Conservation (phyloP, 2,888 invertebrate genomes). For the Dolichomitus sp. region DNA sequence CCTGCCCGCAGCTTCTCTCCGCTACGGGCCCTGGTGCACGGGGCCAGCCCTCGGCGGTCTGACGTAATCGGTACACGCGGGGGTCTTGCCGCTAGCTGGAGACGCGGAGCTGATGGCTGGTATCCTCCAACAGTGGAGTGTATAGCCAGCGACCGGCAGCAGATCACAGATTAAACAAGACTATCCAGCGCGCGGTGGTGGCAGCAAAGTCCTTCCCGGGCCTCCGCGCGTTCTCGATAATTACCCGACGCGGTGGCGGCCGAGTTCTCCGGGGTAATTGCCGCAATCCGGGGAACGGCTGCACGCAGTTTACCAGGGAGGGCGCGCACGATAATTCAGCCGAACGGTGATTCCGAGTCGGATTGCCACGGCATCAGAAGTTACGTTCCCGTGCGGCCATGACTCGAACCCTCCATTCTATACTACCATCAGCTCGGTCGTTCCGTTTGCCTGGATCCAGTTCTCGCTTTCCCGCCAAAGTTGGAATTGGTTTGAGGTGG, state of each 20-base stretch:
- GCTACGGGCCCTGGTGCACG: conserved; percentile 50
- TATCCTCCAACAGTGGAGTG: conserved; percentile 64
- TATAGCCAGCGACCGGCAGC: conserved; percentile 70
- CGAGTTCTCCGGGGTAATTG: conserved; percentile 80
- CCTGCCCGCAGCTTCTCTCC: not conserved
- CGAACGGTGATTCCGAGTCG: conserved; percentile 84
- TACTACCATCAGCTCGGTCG: conserved; percentile 43
- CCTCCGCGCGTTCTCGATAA: conserved; percentile 79
- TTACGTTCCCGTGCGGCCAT: conserved; percentile 75
- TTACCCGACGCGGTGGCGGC: conserved; percentile 77
- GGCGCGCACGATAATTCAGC: conserved; percentile 83
- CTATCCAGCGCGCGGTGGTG: conserved; percentile 66
- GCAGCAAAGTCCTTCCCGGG: conserved; percentile 79
- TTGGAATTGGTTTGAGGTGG: conserved; percentile 83
- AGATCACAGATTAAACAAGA: conserved; percentile 85
- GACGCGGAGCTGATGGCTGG: conserved; percentile 42
- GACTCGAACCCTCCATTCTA: conserved; percentile 31
- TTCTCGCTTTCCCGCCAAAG: conserved; percentile 75
- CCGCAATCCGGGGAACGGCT: conserved; percentile 84
- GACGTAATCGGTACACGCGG: conserved; percentile 68
- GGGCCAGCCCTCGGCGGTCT: conserved; percentile 58
- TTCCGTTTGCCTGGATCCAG: conserved; percentile 59
- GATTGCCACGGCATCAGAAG: conserved; percentile 83
- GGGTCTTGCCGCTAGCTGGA: conserved; percentile 69
- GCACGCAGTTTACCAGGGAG: conserved; percentile 68